These are phyloP conservation scores for Oscheius onirici DNA, from an alignment of 2,888 invertebrate genomes.

Conservation along the genomic window DNA sequence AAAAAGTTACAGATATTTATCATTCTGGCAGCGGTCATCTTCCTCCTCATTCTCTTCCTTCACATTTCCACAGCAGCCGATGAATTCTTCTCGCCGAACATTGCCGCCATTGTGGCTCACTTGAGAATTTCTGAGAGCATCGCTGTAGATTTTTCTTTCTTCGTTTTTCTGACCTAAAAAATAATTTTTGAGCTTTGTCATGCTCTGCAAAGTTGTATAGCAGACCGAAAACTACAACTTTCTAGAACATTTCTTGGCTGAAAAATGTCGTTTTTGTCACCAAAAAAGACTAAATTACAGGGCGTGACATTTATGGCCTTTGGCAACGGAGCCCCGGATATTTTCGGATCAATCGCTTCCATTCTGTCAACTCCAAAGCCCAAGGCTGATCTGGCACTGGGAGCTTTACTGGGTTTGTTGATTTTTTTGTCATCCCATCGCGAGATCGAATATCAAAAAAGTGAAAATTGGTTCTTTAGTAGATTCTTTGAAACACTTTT, in stretches of 20 bases:
- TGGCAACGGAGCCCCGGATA: conserved; percentile 81
- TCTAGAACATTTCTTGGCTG: no score
- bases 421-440: conserved; percentile 58
- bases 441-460: neutral
- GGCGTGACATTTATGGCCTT: conserved; percentile 80
- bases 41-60: conserved; percentile 57
- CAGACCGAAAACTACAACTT: no score
- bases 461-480: neutral
- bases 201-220: no score
- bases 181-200: no score
- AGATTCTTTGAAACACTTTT: no score
- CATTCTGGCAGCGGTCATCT: conserved; percentile 45
- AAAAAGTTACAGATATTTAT: conserved; percentile 37
- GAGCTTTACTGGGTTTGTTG: conserved; percentile 74
- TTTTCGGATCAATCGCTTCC: conserved; percentile 78
- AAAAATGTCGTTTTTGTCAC: no score
- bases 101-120: conserved; percentile 73
- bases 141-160: conserved; percentile 71
- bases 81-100: conserved; percentile 72
- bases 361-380: conserved; percentile 70
- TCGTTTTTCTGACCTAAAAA: no score
- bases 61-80: conserved; percentile 62
- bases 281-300: conserved; percentile 55
- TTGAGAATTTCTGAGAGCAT: conserved; percentile 74
- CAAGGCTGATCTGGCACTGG: conserved; percentile 73